Conservation (phyloP, 1,140 invertebrate species). For the Drosophila pectinifera region DNA sequence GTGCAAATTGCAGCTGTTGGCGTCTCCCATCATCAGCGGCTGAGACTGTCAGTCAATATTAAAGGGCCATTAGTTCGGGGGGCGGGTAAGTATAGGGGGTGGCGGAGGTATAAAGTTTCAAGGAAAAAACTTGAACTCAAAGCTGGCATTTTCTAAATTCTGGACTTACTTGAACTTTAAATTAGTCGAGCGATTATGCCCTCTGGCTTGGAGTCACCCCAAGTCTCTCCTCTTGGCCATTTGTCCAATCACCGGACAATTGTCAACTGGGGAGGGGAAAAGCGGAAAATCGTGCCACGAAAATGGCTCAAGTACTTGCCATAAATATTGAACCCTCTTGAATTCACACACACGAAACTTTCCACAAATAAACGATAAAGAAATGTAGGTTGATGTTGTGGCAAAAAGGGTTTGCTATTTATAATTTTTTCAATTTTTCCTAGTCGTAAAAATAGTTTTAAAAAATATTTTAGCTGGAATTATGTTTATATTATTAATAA, state of each 20-base stretch:
- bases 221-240: background rate
- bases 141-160: background rate
- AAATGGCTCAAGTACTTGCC: constrained; percentile 47
- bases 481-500: too few species aligned
- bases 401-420: background rate
- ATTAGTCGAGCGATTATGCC: constrained; percentile 1
- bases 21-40: constrained; percentile 48
- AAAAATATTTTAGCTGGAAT: too few species aligned
- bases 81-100: background rate
- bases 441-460: background rate
- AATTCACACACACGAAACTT: constrained; percentile 1
- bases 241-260: constrained; percentile 15
- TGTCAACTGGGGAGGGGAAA: constrained; percentile 29
- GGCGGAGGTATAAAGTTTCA: background rate
- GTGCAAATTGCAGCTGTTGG: constrained; percentile 67
- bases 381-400: constrained; percentile 3
- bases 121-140: background rate
- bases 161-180: background rate
- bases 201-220: constrained; percentile 1
- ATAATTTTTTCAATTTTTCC: background rate
- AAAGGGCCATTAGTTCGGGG: constrained; percentile 59
- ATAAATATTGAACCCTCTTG: too few species aligned
- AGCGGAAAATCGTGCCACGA: constrained; percentile 24
- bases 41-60: constrained; percentile 59
- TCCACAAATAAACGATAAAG: background rate